Conservation (phyloP, 2,888 invertebrate species). For the Amorpha juglandis region DNA sequence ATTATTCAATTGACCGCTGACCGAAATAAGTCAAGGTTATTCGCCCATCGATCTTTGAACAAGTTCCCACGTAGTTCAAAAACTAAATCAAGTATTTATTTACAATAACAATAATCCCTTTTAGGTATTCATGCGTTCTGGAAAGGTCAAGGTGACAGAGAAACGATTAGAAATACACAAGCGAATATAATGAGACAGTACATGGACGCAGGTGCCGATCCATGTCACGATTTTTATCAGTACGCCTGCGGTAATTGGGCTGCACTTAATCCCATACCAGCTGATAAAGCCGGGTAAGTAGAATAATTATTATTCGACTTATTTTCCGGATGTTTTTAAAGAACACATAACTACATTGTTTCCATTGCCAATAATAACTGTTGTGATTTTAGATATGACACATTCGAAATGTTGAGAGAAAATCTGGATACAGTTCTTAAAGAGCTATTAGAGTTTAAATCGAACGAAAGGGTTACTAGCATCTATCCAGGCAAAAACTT, state of each 20-base stretch:
- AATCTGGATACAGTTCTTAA: conserved; percentile 88
- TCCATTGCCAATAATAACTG: conserved; percentile 1
- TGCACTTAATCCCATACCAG: conserved; percentile 92
- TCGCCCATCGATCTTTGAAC: conserved; percentile 28
- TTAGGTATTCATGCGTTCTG: conserved; percentile 83
- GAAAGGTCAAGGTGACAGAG: conserved; percentile 83
- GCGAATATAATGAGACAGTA: conserved; percentile 89
- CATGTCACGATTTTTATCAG: conserved; percentile 93
- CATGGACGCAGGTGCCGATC: conserved; percentile 89
- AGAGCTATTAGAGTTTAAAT: conserved; percentile 86
- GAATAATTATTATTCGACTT: background rate
- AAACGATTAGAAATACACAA: conserved; percentile 85
- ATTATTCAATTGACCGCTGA: conserved; percentile 59
- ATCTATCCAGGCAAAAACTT: conserved; percentile 69
- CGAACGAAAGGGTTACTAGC: conserved; percentile 54
- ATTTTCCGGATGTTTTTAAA: background rate
- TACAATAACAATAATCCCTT: background rate
- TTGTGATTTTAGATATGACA: conserved; percentile 87
- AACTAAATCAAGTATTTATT: conserved; percentile 20
- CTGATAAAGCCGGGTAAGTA: conserved; percentile 89
- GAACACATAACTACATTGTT: background rate
- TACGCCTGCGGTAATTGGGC: conserved; percentile 95
- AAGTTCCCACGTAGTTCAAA: conserved; percentile 13
- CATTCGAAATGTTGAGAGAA: conserved; percentile 94
- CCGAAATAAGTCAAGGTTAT: conserved; percentile 59